phyloP scores from a whole-genome alignment of 2,888 invertebrate genomes.

The Lymantria dispar region DNA sequence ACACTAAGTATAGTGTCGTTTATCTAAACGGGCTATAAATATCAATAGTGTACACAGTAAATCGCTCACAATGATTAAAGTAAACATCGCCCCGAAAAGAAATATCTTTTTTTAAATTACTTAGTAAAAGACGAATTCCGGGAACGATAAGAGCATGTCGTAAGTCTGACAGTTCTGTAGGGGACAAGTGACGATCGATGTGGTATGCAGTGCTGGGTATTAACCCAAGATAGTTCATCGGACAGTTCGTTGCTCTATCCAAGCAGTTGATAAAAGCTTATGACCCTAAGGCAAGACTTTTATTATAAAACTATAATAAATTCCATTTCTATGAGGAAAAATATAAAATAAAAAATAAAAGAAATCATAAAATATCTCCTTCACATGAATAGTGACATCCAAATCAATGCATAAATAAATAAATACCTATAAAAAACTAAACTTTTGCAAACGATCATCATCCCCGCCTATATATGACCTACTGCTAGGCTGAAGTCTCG shows the following conservation, averaged over 20 bases:
- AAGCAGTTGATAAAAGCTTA: background rate
- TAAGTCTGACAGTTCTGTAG: conserved; percentile 45
- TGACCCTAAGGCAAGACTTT: too few species aligned
- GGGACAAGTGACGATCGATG: conserved; percentile 37
- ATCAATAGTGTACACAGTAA: conserved; percentile 49
- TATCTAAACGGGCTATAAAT: conserved; percentile 32
- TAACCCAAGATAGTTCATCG: background rate
- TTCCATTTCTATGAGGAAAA: too few species aligned
- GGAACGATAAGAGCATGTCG: conserved; percentile 70
- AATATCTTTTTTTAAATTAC: conserved; percentile 72
- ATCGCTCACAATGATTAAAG: conserved; percentile 68
- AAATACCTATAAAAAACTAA: too few species aligned
- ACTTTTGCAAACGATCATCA: too few species aligned
- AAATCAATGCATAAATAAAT: too few species aligned
- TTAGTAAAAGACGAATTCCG: conserved; percentile 73
- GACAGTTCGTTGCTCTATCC: background rate
- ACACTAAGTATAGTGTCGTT: conserved; percentile 17
- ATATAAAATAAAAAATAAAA: too few species aligned
- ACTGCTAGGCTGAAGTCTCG: too few species aligned
- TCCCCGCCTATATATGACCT: too few species aligned
- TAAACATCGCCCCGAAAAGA: conserved; percentile 63
- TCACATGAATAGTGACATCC: too few species aligned
- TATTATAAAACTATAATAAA: too few species aligned
- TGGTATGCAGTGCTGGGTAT: background rate
- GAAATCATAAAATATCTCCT: too few species aligned